Evolutionary conservation across 2,113 vertebrate species (phyloP), one percentile per base, ranked within the genome.

Genomic region (Todiramphus chloris): DNA sequence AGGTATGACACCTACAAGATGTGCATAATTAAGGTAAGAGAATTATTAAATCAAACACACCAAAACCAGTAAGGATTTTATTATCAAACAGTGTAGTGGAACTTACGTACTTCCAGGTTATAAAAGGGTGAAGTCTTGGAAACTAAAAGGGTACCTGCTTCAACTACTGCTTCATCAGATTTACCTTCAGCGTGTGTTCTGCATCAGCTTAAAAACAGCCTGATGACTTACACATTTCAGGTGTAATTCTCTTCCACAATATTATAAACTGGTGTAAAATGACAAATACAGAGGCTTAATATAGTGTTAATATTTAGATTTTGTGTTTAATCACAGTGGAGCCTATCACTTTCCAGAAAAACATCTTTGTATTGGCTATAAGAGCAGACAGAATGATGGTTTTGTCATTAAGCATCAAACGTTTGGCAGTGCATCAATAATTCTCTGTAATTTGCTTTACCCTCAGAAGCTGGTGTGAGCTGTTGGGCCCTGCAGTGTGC

Each of bases 321-420:
- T 75, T n/a, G 2, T 77, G 79, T 86, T 83, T 77, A 74, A 68
- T 64, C 69, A 64, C 58, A 67, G 25, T 56, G 62, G 28, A 11
- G 18, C 53, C 53, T 46, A 88, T 37, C 31, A 56, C 21, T 77
- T 93, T 69, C 17, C 96, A 25, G 96, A 87, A 94, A 97, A 98
- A 96, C 46, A 96, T 97, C 97, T 98, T 98, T 98, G 97, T 98
- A 97, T 97, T 96, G 95, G 93, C 96, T 91, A 90, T 68, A 96
- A 98, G 96, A 98, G 98, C 98, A 98, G 97, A 98, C 95, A 98
- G 98, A 97, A 98, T 95, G 97, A 97, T 97, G 97, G 98, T 98
- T 99, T 98, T 99, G 98, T 98, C 98, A 98, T 98, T 98, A 99
- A 97, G 97, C 98, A 98, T 98, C 98, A 99, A 99, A 98, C 98